These are phyloP conservation scores for Galeopterus variegatus DNA, from an alignment of 2,113 vertebrate genomes.

Conservation along the genomic window DNA sequence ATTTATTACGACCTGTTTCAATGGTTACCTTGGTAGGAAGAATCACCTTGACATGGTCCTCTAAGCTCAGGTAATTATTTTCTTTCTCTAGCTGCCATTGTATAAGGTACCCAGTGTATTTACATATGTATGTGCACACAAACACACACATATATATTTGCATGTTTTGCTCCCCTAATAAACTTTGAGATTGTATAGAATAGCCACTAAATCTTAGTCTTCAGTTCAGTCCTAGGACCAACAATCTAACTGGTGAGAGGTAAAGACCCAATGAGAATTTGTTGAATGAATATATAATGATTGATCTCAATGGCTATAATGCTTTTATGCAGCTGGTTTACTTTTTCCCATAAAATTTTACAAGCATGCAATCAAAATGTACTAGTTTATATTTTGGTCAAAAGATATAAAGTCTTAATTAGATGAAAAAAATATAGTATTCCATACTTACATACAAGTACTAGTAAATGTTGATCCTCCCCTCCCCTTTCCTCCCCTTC, in stretches of 20 bases:
- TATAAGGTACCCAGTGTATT: not conserved
- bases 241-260: not conserved
- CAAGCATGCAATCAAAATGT: not conserved
- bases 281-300: not conserved
- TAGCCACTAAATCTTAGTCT: not conserved
- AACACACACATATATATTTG: not conserved
- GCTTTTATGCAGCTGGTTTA: not conserved
- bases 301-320: not conserved
- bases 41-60: not conserved
- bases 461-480: not conserved
- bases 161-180: not conserved
- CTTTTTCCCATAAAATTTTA: not conserved
- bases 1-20: not conserved
- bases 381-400: not conserved
- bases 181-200: not conserved
- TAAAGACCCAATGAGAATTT: not conserved
- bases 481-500: rapidly evolving
- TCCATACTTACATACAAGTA: not conserved
- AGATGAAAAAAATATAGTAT: not conserved
- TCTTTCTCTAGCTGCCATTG: not conserved
- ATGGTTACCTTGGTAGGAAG: not conserved
- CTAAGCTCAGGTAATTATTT: not conserved
- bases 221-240: constrained; percentile 3
- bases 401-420: not conserved
- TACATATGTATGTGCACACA: not conserved